Evolutionary conservation across 2,888 invertebrate species (phyloP).

Genomic region (Ecdyonurus torrentis): DNA sequence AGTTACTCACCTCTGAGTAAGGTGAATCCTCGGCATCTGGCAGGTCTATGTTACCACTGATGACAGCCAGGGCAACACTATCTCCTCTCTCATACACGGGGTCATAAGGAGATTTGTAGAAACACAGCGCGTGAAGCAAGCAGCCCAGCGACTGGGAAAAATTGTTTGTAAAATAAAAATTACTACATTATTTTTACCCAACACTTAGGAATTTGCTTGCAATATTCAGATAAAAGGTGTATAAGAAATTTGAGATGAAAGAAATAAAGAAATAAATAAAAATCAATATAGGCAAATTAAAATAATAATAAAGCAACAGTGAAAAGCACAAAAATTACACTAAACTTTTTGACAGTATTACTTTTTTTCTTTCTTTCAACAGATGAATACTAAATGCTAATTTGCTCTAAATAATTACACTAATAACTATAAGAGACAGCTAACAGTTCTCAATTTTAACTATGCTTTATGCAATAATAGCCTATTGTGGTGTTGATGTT

Average conservation of each 20-base stretch:
- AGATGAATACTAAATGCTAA: too few species aligned
- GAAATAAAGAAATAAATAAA: neutral
- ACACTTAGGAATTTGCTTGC: neutral
- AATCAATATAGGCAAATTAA: too few species aligned
- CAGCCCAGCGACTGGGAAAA: conserved; percentile 59
- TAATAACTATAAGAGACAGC: too few species aligned
- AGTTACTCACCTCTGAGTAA: conserved; percentile 41
- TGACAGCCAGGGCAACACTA: conserved; percentile 70
- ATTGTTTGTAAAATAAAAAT: neutral
- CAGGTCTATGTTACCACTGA: conserved; percentile 54
- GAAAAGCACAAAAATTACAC: too few species aligned
- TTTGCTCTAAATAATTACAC: too few species aligned
- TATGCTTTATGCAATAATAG: too few species aligned
- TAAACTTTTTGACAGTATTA: too few species aligned
- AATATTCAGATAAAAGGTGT: neutral
- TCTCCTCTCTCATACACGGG: conserved; percentile 68
- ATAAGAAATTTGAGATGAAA: neutral
- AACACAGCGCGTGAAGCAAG: conserved; percentile 68
- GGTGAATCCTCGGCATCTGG: conserved; percentile 49
- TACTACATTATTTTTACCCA: neutral
- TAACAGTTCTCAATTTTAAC: too few species aligned
- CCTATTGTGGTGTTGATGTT: too few species aligned
- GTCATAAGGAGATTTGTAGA: conserved; percentile 73
- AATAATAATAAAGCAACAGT: too few species aligned
- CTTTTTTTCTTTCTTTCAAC: too few species aligned